Evolutionary conservation across 2,888 invertebrate species (phyloP), one percentile per base, ranked within the genome.

Genomic region (Spatulosminthurus flaviceps): DNA sequence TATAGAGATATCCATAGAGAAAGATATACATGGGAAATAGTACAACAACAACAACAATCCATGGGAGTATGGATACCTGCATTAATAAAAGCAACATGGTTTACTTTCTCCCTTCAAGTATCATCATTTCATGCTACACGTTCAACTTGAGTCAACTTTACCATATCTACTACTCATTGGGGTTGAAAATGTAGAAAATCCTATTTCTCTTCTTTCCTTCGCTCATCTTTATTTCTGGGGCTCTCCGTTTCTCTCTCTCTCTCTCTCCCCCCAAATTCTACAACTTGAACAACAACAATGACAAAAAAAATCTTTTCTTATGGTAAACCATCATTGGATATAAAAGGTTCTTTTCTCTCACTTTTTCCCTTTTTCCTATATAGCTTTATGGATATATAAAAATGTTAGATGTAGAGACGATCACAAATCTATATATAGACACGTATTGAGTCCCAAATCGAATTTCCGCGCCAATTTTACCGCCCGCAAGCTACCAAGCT

Each of bases 321-420:
- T 51, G 51, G 51, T 51, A 51, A 51, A 51, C 51, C 51, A 51
- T 51, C 51, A 51, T 51, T 51, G 51, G 51, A 16, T 51, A 51
- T 51, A 51, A 51, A 51, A 51, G 51, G 51, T 34, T 34, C 34
- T 9, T 34, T 34, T 34, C 34, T 34, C 34, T n/a, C 34, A 34
- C 34, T 34, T 34, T 34, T 9, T 34, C 34, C 34, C 4, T 9
- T 7, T 9, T 34, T 9, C 34, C 34, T n/a, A n/a, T n/a, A n/a
- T n/a, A n/a, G n/a, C n/a, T n/a, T n/a, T n/a, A n/a, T n/a, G n/a
- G n/a, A n/a, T n/a, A n/a, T n/a, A n/a, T n/a, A n/a, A n/a, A n/a
- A n/a, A n/a, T n/a, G n/a, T n/a, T n/a, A n/a, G n/a, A n/a, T n/a
- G n/a, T n/a, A n/a, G n/a, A n/a, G n/a, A n/a, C n/a, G n/a, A n/a